Percentiles rank a stretch among this genome's conserved stretches.
Evolutionary conservation across 2,113 vertebrate genomes (phyloP).

Genomic region (Oxyura jamaicensis): DNA sequence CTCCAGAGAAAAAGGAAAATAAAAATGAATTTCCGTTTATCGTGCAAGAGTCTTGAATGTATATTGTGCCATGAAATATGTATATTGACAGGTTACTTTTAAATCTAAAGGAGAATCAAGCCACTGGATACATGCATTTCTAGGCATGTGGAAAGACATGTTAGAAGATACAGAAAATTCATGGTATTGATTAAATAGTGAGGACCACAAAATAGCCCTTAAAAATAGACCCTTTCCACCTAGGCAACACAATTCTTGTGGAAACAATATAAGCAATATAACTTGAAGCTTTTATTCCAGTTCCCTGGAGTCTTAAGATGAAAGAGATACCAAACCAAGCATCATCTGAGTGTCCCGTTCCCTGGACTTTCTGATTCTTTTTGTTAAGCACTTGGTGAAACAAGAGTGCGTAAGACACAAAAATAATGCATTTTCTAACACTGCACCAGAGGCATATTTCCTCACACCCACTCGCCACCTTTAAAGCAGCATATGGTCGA

Average conservation of each 20-base stretch:
- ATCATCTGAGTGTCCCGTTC: not conserved
- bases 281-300: not conserved
- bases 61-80: not conserved
- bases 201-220: not conserved
- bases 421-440: not conserved
- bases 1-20: not conserved
- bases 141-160: not conserved
- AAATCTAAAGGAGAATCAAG: not conserved
- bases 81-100: not conserved
- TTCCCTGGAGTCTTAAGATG: not conserved
- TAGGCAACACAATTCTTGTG: not conserved
- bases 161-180: not conserved
- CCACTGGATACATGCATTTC: not conserved
- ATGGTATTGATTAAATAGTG: not conserved
- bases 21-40: not conserved
- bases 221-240: not conserved
- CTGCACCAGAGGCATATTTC: not conserved
- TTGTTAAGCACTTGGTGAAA: not conserved
- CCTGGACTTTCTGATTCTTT: not conserved
- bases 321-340: not conserved
- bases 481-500: not conserved
- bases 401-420: not conserved
- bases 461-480: not conserved
- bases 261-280: not conserved
- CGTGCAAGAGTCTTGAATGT: not conserved